Conservation (phyloP, 2,113 vertebrate species). For the Egretta garzetta region DNA sequence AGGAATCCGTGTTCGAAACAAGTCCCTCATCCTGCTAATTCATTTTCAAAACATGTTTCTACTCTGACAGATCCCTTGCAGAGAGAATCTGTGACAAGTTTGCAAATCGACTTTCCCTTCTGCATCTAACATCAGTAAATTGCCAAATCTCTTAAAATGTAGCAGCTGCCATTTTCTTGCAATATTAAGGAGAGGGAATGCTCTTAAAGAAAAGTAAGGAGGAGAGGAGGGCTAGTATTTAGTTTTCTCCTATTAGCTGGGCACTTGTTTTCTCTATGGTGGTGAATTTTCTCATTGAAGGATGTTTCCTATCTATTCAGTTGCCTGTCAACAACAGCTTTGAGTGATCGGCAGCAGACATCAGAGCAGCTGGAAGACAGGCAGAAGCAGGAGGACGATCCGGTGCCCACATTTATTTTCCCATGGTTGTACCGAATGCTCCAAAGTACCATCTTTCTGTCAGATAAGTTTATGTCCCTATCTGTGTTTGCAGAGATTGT, state of each 20-base stretch:
- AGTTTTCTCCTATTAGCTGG: neutral
- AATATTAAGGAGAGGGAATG: neutral
- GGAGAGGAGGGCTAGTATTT: neutral
- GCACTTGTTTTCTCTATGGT: neutral
- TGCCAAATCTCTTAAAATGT: neutral
- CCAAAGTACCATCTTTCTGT: neutral
- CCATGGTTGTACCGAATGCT: neutral
- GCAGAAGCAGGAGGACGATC: neutral
- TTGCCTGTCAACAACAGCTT: neutral
- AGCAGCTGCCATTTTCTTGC: neutral
- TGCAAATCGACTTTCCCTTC: conserved; percentile 39
- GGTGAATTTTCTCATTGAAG: neutral
- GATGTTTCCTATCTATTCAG: neutral
- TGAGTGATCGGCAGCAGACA: neutral
- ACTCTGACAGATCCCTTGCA: conserved; percentile 19
- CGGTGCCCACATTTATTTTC: neutral
- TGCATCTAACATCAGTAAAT: neutral
- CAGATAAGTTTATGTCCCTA: neutral
- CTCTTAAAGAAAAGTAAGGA: neutral
- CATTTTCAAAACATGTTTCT: conserved; percentile 10
- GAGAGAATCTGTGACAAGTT: conserved; percentile 19
- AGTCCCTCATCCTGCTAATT: neutral
- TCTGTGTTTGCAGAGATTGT: neutral
- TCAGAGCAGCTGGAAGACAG: neutral
- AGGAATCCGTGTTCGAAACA: neutral